Conservation (phyloP, 64 coral and sea anemone species). For the Porites australiensis region DNA sequence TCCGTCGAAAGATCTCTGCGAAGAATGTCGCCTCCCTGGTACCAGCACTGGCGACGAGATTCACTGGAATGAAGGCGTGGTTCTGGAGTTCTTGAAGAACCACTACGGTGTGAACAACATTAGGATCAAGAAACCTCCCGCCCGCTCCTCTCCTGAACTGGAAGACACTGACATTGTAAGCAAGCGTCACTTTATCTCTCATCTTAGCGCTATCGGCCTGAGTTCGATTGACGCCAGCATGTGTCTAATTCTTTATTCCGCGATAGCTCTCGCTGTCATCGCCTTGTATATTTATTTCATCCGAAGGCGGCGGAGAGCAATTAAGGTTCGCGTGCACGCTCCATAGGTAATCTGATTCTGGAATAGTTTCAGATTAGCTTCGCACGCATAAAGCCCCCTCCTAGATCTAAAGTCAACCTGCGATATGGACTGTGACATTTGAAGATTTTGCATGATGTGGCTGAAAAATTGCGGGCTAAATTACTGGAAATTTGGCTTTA, state of each 20-base stretch:
- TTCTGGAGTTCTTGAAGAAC: conserved; percentile 88
- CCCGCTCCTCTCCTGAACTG: conserved; percentile 55
- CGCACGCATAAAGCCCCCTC: not conserved
- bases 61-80: conserved; percentile 82
- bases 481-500: too few relatives aligned
- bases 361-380: not conserved
- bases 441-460: not conserved
- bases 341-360: conserved; percentile 32
- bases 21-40: conserved; percentile 55
- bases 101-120: conserved; percentile 96
- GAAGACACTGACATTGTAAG: conserved; percentile 96
- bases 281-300: conserved; percentile 95
- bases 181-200: conserved; percentile 43
- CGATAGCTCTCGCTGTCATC: conserved; percentile 75
- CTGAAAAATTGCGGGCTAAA: too few relatives aligned
- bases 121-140: conserved; percentile 53
- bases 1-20: conserved; percentile 74
- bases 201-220: conserved; percentile 75
- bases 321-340: conserved; percentile 85
- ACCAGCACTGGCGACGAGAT: not conserved
- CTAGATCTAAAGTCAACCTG: not conserved
- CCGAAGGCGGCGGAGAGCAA: conserved; percentile 55
- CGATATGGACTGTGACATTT: not conserved
- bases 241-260: conserved; percentile 89
- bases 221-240: conserved; percentile 90